phyloP scores from a whole-genome alignment of 2,888 invertebrate genomes.

The Acanthacorydalis orientalis region DNA sequence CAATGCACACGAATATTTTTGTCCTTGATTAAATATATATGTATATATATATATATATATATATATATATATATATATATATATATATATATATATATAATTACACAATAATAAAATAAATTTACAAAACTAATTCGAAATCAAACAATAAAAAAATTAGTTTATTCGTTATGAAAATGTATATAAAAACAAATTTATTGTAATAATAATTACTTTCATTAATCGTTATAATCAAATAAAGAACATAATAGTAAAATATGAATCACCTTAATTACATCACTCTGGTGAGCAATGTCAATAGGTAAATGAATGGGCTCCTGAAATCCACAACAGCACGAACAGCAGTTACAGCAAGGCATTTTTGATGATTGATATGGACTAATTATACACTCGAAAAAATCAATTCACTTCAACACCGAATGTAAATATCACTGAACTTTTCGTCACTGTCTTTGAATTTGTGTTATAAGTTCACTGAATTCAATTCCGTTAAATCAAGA shows the following conservation, averaged over 20 bases:
- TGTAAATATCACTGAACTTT: not conserved
- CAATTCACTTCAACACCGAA: not conserved
- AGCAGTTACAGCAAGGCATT: conserved; percentile 34
- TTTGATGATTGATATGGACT: conserved; percentile 8
- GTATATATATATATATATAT: too few species aligned
- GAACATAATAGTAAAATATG: not conserved
- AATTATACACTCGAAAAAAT: not conserved
- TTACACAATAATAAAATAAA: too few species aligned
- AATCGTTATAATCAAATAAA: not conserved
- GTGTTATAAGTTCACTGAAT: not conserved
- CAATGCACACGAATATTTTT: too few species aligned
- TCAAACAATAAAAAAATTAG: too few species aligned
- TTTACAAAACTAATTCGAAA: too few species aligned
- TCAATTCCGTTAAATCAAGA: not conserved
- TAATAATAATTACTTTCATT: not conserved
- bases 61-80: too few species aligned
- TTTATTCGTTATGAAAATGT: too few species aligned
- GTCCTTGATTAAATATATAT: too few species aligned
- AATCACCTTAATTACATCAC: conserved; percentile 64
- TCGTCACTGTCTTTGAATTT: not conserved
- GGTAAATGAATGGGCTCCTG: conserved; percentile 58
- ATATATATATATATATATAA: too few species aligned
- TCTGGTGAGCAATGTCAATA: conserved; percentile 57
- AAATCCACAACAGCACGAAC: conserved; percentile 48
- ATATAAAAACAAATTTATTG: not conserved